phyloP scores from a whole-genome alignment of 1,140 invertebrate species.

The Drosophila hydei region DNA sequence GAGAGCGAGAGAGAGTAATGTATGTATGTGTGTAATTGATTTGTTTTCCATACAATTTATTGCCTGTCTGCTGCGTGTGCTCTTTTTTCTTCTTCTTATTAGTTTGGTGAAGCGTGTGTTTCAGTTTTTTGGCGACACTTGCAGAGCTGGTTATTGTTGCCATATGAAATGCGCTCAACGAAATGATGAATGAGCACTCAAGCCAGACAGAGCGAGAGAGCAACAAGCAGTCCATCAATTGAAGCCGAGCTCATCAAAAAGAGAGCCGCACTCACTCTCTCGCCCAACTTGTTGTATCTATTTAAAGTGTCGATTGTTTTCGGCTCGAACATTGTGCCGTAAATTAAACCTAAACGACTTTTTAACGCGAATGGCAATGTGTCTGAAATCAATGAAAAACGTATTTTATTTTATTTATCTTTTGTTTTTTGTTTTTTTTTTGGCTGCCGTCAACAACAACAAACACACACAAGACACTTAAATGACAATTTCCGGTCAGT shows the following conservation, averaged over 20 bases:
- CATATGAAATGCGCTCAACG: slow-evolving; percentile 59
- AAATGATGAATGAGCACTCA: slow-evolving; percentile 39
- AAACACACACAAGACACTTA: slow-evolving; percentile 44
- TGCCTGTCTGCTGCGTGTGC: slow-evolving; percentile 26
- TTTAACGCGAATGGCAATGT: slow-evolving; percentile 62
- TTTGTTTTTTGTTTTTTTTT: slow-evolving; percentile 14
- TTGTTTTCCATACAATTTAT: slow-evolving; percentile 78
- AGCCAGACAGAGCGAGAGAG: not conserved
- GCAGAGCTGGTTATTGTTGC: slow-evolving; percentile 25
- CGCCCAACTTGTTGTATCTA: slow-evolving; percentile 1
- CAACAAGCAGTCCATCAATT: slow-evolving; percentile 7
- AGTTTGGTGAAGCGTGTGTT: slow-evolving; percentile 36
- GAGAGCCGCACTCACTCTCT: not conserved
- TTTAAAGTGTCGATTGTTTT: slow-evolving; percentile 15
- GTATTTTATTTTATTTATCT: slow-evolving; percentile 19
- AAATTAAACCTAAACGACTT: slow-evolving; percentile 23
- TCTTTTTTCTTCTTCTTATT: slow-evolving; percentile 14
- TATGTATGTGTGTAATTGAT: slow-evolving; percentile 68
- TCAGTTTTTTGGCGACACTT: slow-evolving; percentile 43
- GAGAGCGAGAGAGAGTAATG: slow-evolving; percentile 2
- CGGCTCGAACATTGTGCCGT: slow-evolving; percentile 10
- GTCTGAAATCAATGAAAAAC: slow-evolving; percentile 73
- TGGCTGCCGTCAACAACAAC: slow-evolving; percentile 20
- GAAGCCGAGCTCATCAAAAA: slow-evolving; percentile 10
- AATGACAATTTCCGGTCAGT: slow-evolving; percentile 80